Base-by-base conservation (phyloP, 2,888 invertebrate genomes). In the Cinara cedri region DNA sequence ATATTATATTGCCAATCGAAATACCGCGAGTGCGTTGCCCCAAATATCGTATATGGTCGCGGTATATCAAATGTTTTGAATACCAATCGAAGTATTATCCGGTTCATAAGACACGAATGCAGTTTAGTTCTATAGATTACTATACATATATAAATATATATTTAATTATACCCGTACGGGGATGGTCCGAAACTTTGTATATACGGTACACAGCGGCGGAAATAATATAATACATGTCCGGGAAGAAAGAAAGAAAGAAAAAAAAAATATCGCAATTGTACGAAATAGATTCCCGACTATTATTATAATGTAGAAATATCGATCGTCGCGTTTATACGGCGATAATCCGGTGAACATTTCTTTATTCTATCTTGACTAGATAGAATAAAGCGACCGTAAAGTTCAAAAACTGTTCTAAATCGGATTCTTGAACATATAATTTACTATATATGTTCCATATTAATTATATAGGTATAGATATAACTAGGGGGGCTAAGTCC, bases 261-360 rank as follows among this genome's bases (percentile, higher is more conserved):
- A 71, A 71, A 34, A 34, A 34, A 34, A 34, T n/a, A n/a, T n/a
- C n/a, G n/a, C n/a, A n/a, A n/a, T n/a, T n/a, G n/a, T n/a, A n/a
- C n/a, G n/a, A n/a, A n/a, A n/a, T 51, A 70, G 34, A 54, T 71
- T 34, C 68, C 14, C 13, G 63, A 44, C 42, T 44, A 42, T 42
- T 42, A 70, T 70, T 70, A 71, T 71, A n/a, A n/a, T n/a, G n/a
- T 55, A 71, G 71, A 71, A 71, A 71, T 55, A 55, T 71, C 71
- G 71, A 71, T 55, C 24, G 54, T 14, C 0, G 54, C 34, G 51
- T 54, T 34, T 8, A n/a, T n/a, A n/a, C n/a, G n/a, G n/a, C n/a
- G n/a, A n/a, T n/a, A n/a, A n/a, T n/a, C n/a, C n/a, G n/a, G n/a
- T n/a, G n/a, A n/a, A n/a, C n/a, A n/a, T n/a, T n/a, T n/a, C n/a